phyloP scores from a whole-genome alignment of 2,888 invertebrate genomes.

The Amorpha juglandis region DNA sequence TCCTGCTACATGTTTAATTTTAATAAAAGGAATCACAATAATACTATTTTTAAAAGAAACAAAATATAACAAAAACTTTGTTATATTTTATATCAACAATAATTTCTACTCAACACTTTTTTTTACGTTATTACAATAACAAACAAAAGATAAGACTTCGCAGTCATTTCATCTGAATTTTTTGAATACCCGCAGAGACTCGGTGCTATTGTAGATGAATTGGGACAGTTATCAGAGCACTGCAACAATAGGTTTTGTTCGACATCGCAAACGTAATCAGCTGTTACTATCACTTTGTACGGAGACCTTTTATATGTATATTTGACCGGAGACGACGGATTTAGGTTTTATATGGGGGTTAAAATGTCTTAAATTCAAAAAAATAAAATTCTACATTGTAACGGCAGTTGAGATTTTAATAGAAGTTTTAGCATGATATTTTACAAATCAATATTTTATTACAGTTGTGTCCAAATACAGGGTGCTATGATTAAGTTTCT shows the following conservation, averaged over 20 bases:
- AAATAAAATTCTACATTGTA: too few relatives aligned
- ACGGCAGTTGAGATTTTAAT: too few relatives aligned
- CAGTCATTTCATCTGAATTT: not conserved
- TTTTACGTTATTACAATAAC: not conserved
- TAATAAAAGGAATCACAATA: not conserved
- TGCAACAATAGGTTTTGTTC: constrained; percentile 38
- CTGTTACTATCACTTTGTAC: constrained; percentile 34
- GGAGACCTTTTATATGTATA: constrained; percentile 35
- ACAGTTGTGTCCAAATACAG: too few relatives aligned
- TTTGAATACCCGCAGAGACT: not conserved
- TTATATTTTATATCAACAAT: not conserved
- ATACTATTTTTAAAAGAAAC: not conserved
- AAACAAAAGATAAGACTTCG: not conserved
- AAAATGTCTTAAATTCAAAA: not conserved
- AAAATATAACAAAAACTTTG: constrained; percentile 6
- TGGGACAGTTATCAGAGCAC: constrained; percentile 31
- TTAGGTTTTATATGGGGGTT: not conserved
- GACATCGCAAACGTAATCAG: constrained; percentile 35
- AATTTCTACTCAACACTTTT: not conserved
- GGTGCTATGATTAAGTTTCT: too few relatives aligned
- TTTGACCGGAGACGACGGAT: constrained; percentile 14
- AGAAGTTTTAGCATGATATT: too few relatives aligned
- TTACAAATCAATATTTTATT: too few relatives aligned
- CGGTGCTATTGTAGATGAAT: constrained; percentile 4
- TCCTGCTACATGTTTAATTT: too few relatives aligned